A percentile compares a stretch with the other conserved stretches of the same genome.
These are phyloP conservation scores for Andricus grossulariae DNA, from an alignment of 1,140 invertebrate species.

Conservation along the genomic window DNA sequence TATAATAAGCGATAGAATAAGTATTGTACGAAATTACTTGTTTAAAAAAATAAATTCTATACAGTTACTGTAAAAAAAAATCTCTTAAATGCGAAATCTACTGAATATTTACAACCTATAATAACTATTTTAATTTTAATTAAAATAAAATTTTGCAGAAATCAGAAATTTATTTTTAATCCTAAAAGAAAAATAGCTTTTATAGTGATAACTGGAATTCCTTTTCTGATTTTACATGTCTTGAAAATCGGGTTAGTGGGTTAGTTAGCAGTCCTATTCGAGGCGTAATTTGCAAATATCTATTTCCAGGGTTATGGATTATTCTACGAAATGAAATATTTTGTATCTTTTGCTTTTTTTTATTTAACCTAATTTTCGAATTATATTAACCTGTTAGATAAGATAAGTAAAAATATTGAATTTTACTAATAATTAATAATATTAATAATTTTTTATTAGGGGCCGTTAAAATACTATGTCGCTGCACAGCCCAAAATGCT, in stretches of 20 bases:
- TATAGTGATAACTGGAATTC: not conserved
- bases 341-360: too few species aligned
- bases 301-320: constrained; percentile 1
- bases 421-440: too few species aligned
- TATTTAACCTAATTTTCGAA: too few species aligned
- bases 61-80: not conserved
- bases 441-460: too few species aligned
- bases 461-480: too few species aligned
- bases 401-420: too few species aligned
- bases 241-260: constrained; percentile 21
- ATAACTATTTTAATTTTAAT: too few species aligned
- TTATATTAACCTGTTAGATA: too few species aligned
- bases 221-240: constrained; percentile 3
- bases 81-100: too few species aligned
- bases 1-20: not conserved
- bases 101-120: too few species aligned
- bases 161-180: not conserved
- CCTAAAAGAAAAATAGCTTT: not conserved
- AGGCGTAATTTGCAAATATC: constrained; percentile 14
- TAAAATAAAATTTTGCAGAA: not conserved
- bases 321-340: not conserved
- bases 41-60: constrained; percentile 7
- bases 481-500: too few species aligned
- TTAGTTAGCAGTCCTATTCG: constrained; percentile 4
- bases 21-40: not conserved